Evolutionary conservation across 2,113 vertebrate species (phyloP).

Genomic region (Thermophis baileyi): DNA sequence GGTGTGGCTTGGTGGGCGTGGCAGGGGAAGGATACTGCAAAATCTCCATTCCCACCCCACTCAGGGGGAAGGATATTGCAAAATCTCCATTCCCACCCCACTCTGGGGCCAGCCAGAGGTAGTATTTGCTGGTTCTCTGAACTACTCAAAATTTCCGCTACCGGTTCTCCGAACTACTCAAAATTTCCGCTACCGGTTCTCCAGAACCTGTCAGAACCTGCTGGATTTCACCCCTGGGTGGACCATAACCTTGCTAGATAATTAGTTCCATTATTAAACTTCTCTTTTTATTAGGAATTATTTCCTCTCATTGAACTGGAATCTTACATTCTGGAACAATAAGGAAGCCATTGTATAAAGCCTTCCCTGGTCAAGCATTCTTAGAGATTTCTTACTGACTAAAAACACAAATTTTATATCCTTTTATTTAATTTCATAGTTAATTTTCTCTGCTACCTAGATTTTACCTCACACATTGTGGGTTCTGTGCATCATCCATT

Average conservation of each 20-base stretch:
- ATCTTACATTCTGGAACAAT: neutral
- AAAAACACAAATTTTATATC: neutral
- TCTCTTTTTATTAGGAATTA: neutral
- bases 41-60: too few relatives aligned
- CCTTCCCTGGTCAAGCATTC: neutral
- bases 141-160: too few relatives aligned
- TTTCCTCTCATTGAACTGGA: neutral
- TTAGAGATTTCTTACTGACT: neutral
- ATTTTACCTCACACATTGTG: neutral
- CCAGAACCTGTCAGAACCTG: too few relatives aligned
- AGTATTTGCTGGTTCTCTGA: too few relatives aligned
- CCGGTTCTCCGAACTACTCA: too few relatives aligned
- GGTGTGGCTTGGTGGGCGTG: too few relatives aligned
- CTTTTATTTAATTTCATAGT: neutral
- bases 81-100: too few relatives aligned
- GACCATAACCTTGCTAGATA: neutral
- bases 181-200: too few relatives aligned
- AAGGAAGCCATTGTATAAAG: neutral
- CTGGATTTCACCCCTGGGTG: too few relatives aligned
- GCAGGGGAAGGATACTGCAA: too few relatives aligned
- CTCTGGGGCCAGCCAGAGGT: too few relatives aligned
- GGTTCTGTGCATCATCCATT: neutral
- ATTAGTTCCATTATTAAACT: neutral
- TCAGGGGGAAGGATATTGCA: too few relatives aligned
- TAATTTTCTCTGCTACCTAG: neutral